Percentiles rank a stretch among this genome's conserved stretches.
Evolutionary conservation across 2,113 vertebrate genomes (phyloP).

Genomic region (Lota lota): DNA sequence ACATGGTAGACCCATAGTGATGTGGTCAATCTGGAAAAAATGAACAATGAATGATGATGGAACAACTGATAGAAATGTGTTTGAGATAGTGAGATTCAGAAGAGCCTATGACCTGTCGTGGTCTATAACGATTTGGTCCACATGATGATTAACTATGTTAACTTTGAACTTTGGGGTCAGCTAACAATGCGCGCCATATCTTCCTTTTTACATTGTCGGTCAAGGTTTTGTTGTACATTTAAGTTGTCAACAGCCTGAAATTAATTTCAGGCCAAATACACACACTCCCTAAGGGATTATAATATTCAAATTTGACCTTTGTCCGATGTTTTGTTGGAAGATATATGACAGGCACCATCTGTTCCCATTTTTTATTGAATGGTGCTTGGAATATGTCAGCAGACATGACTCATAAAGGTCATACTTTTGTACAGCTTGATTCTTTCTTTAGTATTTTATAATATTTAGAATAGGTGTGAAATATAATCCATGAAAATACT

Average conservation of each 20-base stretch:
- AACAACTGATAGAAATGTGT: neutral
- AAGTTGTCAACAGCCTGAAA: neutral
- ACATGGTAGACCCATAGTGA: neutral
- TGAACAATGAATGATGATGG: neutral
- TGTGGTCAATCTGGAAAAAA: neutral
- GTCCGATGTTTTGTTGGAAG: neutral
- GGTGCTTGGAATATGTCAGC: neutral
- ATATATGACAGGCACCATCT: neutral
- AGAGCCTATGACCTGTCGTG: slow-evolving; percentile 9
- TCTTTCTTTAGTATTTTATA: neutral
- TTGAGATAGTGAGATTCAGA: neutral
- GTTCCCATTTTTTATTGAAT: neutral
- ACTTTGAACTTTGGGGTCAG: slow-evolving; percentile 45
- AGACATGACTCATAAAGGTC: neutral
- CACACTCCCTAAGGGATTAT: neutral
- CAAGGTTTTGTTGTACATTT: neutral
- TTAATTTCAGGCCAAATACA: neutral
- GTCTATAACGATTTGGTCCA: slow-evolving; percentile 30
- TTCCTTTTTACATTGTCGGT: neutral
- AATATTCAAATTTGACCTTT: neutral
- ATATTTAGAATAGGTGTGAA: neutral
- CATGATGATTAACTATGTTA: slow-evolving; percentile 47
- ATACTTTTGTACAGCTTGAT: neutral
- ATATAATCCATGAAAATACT: neutral
- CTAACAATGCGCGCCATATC: slow-evolving; percentile 20